Evolutionary conservation across 2,888 invertebrate genomes (phyloP), one percentile per base, ranked within the genome.

Genomic region (Eupithecia abbreviata): DNA sequence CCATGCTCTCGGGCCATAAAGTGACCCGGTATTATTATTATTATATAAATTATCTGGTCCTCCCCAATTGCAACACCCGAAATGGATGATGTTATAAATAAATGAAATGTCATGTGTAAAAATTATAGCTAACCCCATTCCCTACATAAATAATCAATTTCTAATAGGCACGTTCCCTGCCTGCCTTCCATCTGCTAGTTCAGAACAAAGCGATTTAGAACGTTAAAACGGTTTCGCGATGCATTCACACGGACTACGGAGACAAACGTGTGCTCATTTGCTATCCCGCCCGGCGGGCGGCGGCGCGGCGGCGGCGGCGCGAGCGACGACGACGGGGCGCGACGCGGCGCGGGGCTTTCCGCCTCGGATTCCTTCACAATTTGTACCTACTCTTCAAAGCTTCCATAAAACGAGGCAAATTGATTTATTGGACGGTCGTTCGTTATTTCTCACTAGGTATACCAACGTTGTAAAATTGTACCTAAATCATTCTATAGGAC

Each of bases 251-350:
- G 81, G 78, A 85, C 87, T 82, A 77, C 80, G 81, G 78, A 85
- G 88, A 90, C 87, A 90, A 90, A 90, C 89, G 85, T 85, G 83
- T 85, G 85, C 87, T 86, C 90, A 89, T 90, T 90, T 90, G 87
- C 86, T 84, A 84, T 66, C 66, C 69, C 45, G 68, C 18, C 74
- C 68, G 67, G 66, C 83, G 82, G 67, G 13, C 66, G 42, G 66
- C 42, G 15, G 13, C n/a, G 68, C 68, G 47, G 6, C 43, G 15
- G 51, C 51, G n/a, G 51, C n/a, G 55, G 83, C 82, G 68, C 13
- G 42, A 15, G 67, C 45, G 3, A 4, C n/a, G 55, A 43, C 45
- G 3, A 30, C 30, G 30, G 30, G 30, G 30, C 30, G 30, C 30
- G 30, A 30, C 30, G 30, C 30, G 10, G 43, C 47, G 45, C 43